Percentiles rank a stretch among this genome's conserved stretches.
Evolutionary conservation across 2,888 invertebrate species (phyloP).

Genomic region (Morpho achilles): DNA sequence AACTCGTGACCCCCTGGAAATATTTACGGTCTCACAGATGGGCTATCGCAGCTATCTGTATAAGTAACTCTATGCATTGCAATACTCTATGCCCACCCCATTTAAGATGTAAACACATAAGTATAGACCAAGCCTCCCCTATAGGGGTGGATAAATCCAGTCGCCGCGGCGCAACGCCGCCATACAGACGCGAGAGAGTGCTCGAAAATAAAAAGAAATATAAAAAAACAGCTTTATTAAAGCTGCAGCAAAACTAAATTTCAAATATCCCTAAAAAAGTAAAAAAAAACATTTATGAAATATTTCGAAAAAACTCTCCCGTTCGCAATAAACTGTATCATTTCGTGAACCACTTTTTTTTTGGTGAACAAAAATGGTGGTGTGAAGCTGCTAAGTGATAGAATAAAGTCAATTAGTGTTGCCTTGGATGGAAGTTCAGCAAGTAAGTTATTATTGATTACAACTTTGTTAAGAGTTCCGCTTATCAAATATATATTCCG

Average conservation of each 20-base stretch:
- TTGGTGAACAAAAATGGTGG: slow-evolving; percentile 2
- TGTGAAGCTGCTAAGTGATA: background rate
- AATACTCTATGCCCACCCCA: slow-evolving; percentile 55
- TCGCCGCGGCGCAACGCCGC: slow-evolving; percentile 63
- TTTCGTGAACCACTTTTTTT: background rate
- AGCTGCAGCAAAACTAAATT: background rate
- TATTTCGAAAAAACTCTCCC: too few species aligned
- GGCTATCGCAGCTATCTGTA: too few species aligned
- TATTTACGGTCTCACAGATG: too few species aligned
- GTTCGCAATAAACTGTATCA: too few species aligned
- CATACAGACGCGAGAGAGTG: slow-evolving; percentile 43
- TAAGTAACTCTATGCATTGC: background rate
- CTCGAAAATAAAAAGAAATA: slow-evolving; percentile 32
- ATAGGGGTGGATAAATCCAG: slow-evolving; percentile 51
- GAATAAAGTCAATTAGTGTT: slow-evolving; percentile 26
- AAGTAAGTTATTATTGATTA: slow-evolving; percentile 27
- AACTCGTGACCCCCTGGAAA: too few species aligned
- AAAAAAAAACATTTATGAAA: too few species aligned
- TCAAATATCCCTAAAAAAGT: background rate
- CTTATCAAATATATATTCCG: background rate
- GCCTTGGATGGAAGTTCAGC: slow-evolving; percentile 28
- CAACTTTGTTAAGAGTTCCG: slow-evolving; percentile 9
- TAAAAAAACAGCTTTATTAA: slow-evolving; percentile 15
- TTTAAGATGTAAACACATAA: slow-evolving; percentile 75
- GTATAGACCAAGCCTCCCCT: slow-evolving; percentile 49